A percentile compares a stretch with the other conserved stretches of the same genome.
Evolutionary conservation across 2,797 vertebrate genomes (phyloP).

Genomic region (Propithecus perrieri): DNA sequence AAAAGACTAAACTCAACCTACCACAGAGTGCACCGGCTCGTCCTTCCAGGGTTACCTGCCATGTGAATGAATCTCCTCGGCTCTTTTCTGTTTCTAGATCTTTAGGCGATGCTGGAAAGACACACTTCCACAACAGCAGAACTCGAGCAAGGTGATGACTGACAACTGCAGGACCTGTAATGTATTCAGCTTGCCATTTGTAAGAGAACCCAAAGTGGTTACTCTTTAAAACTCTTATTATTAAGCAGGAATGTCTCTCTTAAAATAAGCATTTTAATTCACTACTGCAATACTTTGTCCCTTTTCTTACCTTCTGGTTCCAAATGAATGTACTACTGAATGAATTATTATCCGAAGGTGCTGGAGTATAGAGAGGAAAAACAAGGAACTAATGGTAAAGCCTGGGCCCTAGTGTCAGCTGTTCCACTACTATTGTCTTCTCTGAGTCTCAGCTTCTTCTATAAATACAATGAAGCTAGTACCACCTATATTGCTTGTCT

Average conservation of each 20-base stretch:
- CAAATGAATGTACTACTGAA: background rate
- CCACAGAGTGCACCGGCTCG: constrained; percentile 92
- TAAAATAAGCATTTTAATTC: background rate
- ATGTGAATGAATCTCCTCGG: constrained; percentile 95
- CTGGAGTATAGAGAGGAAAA: background rate
- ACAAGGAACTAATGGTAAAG: background rate
- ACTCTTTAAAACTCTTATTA: background rate
- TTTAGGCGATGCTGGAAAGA: constrained; percentile 91
- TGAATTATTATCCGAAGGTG: background rate
- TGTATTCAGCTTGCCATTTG: constrained; percentile 44
- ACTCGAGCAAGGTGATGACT: constrained; percentile 90
- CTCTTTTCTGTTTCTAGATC: constrained; percentile 93
- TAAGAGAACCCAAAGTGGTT: background rate
- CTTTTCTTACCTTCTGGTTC: background rate
- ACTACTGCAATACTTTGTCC: background rate
- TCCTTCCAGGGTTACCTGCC: constrained; percentile 95
- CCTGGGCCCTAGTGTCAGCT: background rate
- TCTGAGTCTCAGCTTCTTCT: background rate
- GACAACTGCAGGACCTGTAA: constrained; percentile 91
- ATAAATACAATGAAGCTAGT: background rate
- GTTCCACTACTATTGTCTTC: background rate
- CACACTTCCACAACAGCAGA: constrained; percentile 92
- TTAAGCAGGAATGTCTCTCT: background rate
- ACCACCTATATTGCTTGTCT: background rate
- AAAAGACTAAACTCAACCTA: constrained; percentile 73